phyloP scores from a whole-genome alignment of 2,113 vertebrate genomes.

The Bucco capensis region DNA sequence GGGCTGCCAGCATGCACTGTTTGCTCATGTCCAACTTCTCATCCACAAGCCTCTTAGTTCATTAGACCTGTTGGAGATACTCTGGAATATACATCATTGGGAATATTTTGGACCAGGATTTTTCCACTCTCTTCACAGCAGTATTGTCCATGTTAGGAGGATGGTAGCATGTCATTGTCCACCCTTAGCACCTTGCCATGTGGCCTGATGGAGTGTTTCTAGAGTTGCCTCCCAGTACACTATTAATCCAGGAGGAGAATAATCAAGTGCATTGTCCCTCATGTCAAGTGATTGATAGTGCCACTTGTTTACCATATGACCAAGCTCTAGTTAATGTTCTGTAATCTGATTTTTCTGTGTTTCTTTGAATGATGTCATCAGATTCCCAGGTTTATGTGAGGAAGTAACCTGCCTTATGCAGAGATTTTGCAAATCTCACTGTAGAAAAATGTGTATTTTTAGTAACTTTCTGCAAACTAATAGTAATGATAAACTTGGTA shows the following conservation, averaged over 20 bases:
- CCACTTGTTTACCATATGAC: background rate
- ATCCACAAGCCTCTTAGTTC: no score
- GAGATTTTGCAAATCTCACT: background rate
- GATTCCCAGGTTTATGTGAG: no score
- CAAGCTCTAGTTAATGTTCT: background rate
- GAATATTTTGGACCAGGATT: background rate
- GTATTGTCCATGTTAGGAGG: background rate
- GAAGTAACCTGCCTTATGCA: no score
- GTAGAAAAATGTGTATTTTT: background rate
- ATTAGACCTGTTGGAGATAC: background rate
- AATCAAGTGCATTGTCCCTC: background rate
- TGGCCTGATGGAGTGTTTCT: background rate
- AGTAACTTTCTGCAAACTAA: rapidly evolving
- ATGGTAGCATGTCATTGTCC: background rate
- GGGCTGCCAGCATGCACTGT: no score
- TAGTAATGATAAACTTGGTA: background rate
- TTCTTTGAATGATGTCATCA: background rate
- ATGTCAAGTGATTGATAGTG: background rate
- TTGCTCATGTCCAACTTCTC: no score
- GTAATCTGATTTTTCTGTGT: background rate
- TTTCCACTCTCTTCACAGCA: background rate
- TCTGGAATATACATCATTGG: background rate
- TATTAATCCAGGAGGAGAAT: background rate
- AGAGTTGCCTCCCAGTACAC: background rate
- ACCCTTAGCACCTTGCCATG: background rate